A percentile compares a stretch with the other conserved stretches of the same genome.
These are phyloP conservation scores for Nymphalis polychloros DNA, from an alignment of 2,888 invertebrate species.

Conservation along the genomic window DNA sequence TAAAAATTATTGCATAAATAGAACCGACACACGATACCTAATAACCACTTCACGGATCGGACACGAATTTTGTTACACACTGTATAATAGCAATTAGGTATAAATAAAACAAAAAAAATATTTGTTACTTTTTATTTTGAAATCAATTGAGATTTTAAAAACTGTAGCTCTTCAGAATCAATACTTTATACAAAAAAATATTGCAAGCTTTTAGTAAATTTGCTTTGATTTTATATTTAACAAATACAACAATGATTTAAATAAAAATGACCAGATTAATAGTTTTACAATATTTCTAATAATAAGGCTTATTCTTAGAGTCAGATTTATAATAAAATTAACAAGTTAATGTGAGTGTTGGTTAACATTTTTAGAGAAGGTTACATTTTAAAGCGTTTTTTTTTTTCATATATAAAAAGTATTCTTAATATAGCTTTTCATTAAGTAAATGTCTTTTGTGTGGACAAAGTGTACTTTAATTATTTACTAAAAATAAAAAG, in stretches of 20 bases:
- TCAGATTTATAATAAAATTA: conserved; percentile 76
- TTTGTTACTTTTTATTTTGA: conserved; percentile 79
- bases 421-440: conserved; percentile 61
- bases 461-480: conserved; percentile 73
- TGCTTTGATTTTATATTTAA: conserved; percentile 74
- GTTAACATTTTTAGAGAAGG: conserved; percentile 77
- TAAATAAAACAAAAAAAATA: conserved; percentile 49
- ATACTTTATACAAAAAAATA: conserved; percentile 73
- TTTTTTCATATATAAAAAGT: conserved; percentile 71
- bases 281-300: conserved; percentile 74
- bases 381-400: conserved; percentile 76
- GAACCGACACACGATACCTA: no score
- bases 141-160: conserved; percentile 79
- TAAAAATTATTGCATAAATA: no score
- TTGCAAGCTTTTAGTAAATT: conserved; percentile 76
- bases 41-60: no score
- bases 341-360: conserved; percentile 79
- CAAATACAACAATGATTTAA: conserved; percentile 81
- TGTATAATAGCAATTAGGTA: not conserved
- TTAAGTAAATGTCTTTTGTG: conserved; percentile 74
- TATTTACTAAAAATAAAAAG: conserved; percentile 68
- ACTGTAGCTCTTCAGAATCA: conserved; percentile 74
- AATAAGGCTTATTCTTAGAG: conserved; percentile 74
- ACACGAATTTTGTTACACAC: no score
- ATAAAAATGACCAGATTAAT: conserved; percentile 82